Conservation (phyloP, 2,797 vertebrate genomes). For the Chiloscyllium punctatum region DNA sequence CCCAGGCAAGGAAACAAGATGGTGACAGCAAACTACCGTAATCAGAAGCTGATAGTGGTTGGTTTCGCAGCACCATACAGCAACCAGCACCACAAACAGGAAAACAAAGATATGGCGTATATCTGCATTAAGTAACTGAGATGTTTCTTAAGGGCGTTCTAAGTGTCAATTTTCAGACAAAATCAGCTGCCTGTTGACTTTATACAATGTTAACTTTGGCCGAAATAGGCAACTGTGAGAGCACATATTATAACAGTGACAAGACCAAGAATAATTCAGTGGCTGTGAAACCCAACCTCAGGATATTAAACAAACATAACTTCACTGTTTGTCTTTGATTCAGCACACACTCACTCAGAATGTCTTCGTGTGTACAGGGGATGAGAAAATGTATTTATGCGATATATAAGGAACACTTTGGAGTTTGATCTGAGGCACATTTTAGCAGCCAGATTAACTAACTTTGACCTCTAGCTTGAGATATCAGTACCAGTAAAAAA, state of each 20-base stretch:
- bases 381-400: not conserved
- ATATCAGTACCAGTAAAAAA: not conserved
- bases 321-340: not conserved
- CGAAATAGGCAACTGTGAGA: not conserved
- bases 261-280: not conserved
- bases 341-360: not conserved
- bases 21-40: too few relatives aligned
- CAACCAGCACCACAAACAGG: too few relatives aligned
- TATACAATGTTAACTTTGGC: too few relatives aligned
- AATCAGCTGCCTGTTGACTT: too few relatives aligned
- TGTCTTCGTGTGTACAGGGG: not conserved
- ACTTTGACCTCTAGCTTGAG: not conserved
- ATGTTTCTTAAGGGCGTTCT: too few relatives aligned
- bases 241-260: not conserved
- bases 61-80: too few relatives aligned
- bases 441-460: not conserved
- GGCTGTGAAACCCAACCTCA: not conserved
- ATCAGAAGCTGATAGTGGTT: too few relatives aligned
- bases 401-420: not conserved
- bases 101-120: too few relatives aligned
- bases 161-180: too few relatives aligned
- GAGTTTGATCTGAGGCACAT: not conserved
- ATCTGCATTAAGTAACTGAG: too few relatives aligned
- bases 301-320: not conserved
- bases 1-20: too few relatives aligned